Evolutionary conservation across 2,888 invertebrate genomes (phyloP).

Genomic region (Cosmia trapezina): DNA sequence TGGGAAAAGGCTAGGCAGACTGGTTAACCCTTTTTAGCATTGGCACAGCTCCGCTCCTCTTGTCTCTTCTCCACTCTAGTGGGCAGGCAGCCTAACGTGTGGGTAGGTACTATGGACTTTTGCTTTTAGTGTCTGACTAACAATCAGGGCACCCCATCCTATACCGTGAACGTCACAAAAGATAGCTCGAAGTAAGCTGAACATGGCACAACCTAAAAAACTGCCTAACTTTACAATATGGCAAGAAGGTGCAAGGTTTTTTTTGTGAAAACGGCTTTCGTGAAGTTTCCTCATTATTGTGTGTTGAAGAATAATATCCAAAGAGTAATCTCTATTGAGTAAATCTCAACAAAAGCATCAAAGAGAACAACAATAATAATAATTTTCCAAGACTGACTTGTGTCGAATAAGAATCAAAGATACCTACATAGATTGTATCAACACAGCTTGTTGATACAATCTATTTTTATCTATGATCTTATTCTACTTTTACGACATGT

Average conservation of each 20-base stretch:
- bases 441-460: background rate
- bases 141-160: background rate
- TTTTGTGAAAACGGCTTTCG: background rate
- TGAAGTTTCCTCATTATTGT: background rate
- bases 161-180: background rate
- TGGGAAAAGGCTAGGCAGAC: too few species aligned
- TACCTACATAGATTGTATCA: background rate
- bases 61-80: too few species aligned
- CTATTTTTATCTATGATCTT: constrained; percentile 3
- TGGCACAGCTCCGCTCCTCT: too few species aligned
- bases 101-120: background rate
- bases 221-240: background rate
- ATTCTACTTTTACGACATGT: background rate
- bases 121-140: background rate
- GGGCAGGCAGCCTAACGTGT: background rate
- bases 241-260: background rate
- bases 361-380: too few species aligned
- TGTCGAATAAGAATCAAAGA: constrained; percentile 5
- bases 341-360: too few species aligned
- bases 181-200: background rate
- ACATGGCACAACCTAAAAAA: background rate
- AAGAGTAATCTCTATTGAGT: background rate
- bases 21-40: too few species aligned
- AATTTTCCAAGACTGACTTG: too few species aligned
- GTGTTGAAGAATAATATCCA: background rate